Evolutionary conservation across 2,113 vertebrate genomes (phyloP), one percentile per base, ranked within the genome.

Genomic region (Junco hyemalis): DNA sequence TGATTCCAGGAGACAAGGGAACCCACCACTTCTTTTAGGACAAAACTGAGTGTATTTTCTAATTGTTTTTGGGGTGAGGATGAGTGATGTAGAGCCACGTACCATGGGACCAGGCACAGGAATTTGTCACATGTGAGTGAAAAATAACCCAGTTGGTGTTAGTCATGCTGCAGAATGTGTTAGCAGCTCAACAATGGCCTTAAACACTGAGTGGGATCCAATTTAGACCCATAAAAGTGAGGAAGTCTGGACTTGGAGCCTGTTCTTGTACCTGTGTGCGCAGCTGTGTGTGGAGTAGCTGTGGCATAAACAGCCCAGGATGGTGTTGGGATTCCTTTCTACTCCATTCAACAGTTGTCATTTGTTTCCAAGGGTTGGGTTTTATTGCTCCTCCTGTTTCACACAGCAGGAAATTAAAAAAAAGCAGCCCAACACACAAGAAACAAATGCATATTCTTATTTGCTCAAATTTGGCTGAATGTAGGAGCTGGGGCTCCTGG

Each of bases 181-280:
- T 84, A 81, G 88, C 81, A 76, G 64, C 48, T 88, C 73, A 84
- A 71, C 86, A 89, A 9, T 65, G 77, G 51, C 89, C 40, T 87
- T 81, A 95, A 95, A 96, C 65, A 69, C 94, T 14, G 45, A 53
- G 57, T 68, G 65, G 69, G 89, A 87, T 95, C 94, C 95, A 95
- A 57, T 78, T 92, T 66, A 92, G 91, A 61, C 65, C 54, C 91
- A 79, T 95, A 89, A 93, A 96, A 97, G 77, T 16, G 65, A 91
- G 89, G 89, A 91, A 89, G 66, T 95, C 89, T 9, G 29, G 86
- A 42, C 81, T 84, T 76, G 65, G 89, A 93, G 78, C 53, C 81
- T 54, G 81, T 72, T 84, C 77, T 70, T 66, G n/a, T 91, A 71
- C 91, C 91, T 79, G 42, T 61, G 60, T 26, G 25, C 12, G 11